Evolutionary conservation across 1,140 invertebrate species (phyloP), one percentile per base, ranked within the genome.

Genomic region (Chironomus tepperi): DNA sequence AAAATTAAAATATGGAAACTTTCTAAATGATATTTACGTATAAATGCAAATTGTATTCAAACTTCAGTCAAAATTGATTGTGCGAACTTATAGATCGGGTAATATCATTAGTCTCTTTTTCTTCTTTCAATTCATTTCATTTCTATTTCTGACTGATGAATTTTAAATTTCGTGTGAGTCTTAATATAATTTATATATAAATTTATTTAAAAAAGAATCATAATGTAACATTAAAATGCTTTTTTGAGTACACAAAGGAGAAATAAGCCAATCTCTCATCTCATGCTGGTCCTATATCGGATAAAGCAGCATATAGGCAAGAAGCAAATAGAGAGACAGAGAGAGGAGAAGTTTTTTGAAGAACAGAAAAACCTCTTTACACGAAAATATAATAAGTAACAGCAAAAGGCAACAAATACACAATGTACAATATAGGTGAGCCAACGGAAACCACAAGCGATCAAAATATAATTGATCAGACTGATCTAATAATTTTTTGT

Each of bases 401-500:
- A 57, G 47, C 24, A 34, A 34, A 34, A 34, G n/a, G 47, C 47
- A 57, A 57, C n/a, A 57, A n/a, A 57, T 57, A 57, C 47, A 57
- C 47, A 57, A 57, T 57, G 47, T 57, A 57, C 47, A 57, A 57
- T 57, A 57, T 57, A 57, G 47, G 47, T 57, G 47, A 57, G 47
- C 47, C 47, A 70, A 70, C 65, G 65, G 65, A 70, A 70, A 70
- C 65, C 65, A 70, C 65, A 70, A 70, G 47, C 47, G 47, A 57
- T 57, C 65, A 70, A 19, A 18, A 70, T 18, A 70, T 18, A 70
- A 21, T 70, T 70, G 19, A 70, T 57, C 47, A 70, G 19, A 70
- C 19, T 70, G 65, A 70, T 70, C 65, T 70, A 70, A 70, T 70
- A 70, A 70, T 70, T 70, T 70, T 57, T 57, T 57, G 65, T 70